These are phyloP conservation scores for Pterostichus madidus DNA, from an alignment of 2,888 invertebrate genomes.

Conservation along the genomic window DNA sequence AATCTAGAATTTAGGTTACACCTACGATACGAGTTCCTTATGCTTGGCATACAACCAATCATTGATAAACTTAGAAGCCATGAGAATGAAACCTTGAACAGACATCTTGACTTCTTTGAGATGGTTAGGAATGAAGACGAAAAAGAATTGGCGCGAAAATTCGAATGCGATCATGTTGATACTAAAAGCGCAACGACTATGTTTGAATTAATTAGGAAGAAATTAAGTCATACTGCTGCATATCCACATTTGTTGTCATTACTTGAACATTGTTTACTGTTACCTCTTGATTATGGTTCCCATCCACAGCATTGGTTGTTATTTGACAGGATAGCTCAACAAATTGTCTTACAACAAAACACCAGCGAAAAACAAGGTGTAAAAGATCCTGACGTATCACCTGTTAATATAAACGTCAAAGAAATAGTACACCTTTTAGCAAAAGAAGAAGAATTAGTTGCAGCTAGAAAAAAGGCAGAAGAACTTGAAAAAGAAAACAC, in stretches of 20 bases:
- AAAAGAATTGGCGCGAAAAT: conserved; percentile 93
- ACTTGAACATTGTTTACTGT: conserved; percentile 90
- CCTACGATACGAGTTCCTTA: conserved; percentile 95
- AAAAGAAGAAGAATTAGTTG: conserved; percentile 95
- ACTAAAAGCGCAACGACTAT: conserved; percentile 95
- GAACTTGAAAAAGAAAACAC: conserved; percentile 93
- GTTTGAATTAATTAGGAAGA: conserved; percentile 93
- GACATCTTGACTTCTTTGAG: conserved; percentile 99
- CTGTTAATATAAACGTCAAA: conserved; percentile 93
- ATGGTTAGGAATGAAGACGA: conserved; percentile 99
- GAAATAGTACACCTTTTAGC: conserved; percentile 94
- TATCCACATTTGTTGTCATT: conserved; percentile 95
- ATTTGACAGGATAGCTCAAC: conserved; percentile 96
- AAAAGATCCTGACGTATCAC: conserved; percentile 91
- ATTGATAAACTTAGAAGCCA: conserved; percentile 95
- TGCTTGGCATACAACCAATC: conserved; percentile 97
- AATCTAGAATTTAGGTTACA: conserved; percentile 97
- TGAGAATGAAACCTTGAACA: conserved; percentile 95
- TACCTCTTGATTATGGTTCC: conserved; percentile 92
- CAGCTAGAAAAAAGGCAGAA: conserved; percentile 91
- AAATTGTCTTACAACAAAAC: conserved; percentile 90
- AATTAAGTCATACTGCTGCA: conserved; percentile 94
- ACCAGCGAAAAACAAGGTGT: conserved; percentile 72
- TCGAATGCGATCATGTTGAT: conserved; percentile 95
- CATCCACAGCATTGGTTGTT: conserved; percentile 96